These are phyloP conservation scores for Heliconius charithonia DNA, from an alignment of 2,888 invertebrate species.

Conservation along the genomic window DNA sequence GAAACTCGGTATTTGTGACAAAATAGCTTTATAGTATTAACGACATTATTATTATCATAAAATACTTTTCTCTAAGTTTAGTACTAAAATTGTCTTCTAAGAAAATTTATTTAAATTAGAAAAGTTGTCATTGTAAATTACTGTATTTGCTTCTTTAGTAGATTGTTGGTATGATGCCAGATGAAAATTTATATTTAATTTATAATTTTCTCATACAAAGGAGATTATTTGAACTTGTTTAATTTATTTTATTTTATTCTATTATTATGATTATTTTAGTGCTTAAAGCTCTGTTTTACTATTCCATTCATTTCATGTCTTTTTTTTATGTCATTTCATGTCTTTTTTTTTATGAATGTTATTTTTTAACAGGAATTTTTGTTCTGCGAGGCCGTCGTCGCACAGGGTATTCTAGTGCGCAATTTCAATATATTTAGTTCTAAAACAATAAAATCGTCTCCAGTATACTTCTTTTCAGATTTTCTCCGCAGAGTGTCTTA, in stretches of 20 bases:
- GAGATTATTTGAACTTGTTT: neutral
- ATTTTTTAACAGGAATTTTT: too few relatives aligned
- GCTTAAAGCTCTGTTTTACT: too few relatives aligned
- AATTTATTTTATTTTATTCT: neutral
- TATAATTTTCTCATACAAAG: neutral
- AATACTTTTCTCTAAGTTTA: neutral
- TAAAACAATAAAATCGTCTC: too few relatives aligned
- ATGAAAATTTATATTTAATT: neutral
- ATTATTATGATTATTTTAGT: neutral
- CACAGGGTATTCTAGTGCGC: too few relatives aligned
- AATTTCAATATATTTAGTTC: too few relatives aligned
- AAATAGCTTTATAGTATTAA: neutral
- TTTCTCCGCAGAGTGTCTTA: too few relatives aligned
- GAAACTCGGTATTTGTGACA: neutral
- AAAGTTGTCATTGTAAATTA: neutral
- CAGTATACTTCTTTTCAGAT: too few relatives aligned
- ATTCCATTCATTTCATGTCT: too few relatives aligned
- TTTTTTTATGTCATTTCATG: too few relatives aligned
- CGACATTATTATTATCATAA: neutral
- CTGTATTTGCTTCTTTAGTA: neutral
- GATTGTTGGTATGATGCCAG: neutral
- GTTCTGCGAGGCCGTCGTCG: too few relatives aligned
- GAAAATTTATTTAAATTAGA: constrained; percentile 18
- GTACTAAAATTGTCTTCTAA: neutral
- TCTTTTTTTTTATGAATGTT: too few relatives aligned